A percentile compares a stretch with the other conserved stretches of the same genome.
Evolutionary conservation across 1,140 invertebrate species (phyloP).

Genomic region (Drosophila funebris): DNA sequence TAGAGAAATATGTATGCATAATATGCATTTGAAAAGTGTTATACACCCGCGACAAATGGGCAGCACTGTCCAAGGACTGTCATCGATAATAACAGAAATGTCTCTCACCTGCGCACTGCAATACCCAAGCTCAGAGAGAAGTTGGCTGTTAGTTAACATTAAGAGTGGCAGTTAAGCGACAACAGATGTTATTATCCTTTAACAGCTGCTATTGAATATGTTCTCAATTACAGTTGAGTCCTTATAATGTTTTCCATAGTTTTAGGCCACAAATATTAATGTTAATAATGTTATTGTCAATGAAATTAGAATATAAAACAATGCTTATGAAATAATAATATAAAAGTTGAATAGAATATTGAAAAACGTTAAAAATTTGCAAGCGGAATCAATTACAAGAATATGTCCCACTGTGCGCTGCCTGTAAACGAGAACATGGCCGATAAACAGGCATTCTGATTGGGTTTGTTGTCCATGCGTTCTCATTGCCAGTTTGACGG

Average conservation of each 20-base stretch:
- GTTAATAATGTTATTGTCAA: not conserved
- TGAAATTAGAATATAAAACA: not conserved
- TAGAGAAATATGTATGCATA: not conserved
- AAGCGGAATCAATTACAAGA: not conserved
- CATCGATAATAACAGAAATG: not conserved
- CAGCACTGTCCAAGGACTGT: constrained; percentile 19
- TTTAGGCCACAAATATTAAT: not conserved
- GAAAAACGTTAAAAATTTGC: not conserved
- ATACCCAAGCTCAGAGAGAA: not conserved
- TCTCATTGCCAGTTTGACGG: constrained; percentile 45
- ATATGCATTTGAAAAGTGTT: constrained; percentile 24
- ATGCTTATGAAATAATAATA: not conserved
- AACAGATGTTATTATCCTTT: constrained; percentile 34
- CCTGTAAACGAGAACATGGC: constrained; percentile 45
- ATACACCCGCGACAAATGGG: constrained; percentile 27
- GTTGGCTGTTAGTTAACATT: constrained; percentile 18
- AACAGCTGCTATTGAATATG: constrained; percentile 29
- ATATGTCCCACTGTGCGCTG: not conserved
- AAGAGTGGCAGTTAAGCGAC: constrained; percentile 9
- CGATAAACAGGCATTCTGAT: constrained; percentile 42
- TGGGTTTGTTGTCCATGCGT: constrained; percentile 41
- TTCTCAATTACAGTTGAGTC: constrained; percentile 18
- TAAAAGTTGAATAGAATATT: too few species aligned
- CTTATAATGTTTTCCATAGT: not conserved
- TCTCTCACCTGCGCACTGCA: not conserved